phyloP scores from a whole-genome alignment of 2,797 vertebrate species.

The Argyrosomus regius region DNA sequence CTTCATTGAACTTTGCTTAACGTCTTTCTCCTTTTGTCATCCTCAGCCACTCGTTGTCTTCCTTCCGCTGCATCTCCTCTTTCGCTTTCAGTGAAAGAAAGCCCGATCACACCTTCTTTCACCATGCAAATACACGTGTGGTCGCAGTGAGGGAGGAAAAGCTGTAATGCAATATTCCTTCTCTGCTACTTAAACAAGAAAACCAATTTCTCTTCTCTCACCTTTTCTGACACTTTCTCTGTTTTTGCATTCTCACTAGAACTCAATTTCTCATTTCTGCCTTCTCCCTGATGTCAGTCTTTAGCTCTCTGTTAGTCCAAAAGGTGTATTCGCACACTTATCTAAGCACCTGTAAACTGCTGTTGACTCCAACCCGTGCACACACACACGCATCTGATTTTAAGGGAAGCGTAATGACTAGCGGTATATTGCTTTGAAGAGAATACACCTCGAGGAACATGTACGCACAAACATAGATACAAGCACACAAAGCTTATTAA shows the following conservation, averaged over 20 bases:
- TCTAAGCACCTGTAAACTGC: conserved; percentile 51
- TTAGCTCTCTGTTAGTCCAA: conserved; percentile 26
- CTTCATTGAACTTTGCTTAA: conserved; percentile 27
- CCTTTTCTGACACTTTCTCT: conserved; percentile 26
- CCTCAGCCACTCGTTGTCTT: conserved; percentile 5
- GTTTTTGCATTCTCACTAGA: conserved; percentile 24
- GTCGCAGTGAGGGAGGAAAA: conserved; percentile 23
- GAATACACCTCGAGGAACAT: conserved; percentile 12
- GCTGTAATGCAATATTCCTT: conserved; percentile 20
- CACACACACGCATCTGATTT: conserved; percentile 13
- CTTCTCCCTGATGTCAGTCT: conserved; percentile 14
- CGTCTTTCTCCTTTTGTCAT: conserved; percentile 10
- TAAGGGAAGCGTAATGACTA: conserved; percentile 30
- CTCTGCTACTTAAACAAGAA: conserved; percentile 37
- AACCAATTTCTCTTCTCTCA: conserved; percentile 27
- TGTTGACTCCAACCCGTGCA: conserved; percentile 41
- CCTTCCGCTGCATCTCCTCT: conserved; percentile 3
- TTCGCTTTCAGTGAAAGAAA: conserved; percentile 16
- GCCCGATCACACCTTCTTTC: conserved; percentile 23
- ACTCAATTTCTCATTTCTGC: conserved; percentile 5
- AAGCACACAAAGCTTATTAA: conserved; percentile 37
- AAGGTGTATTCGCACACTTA: conserved; percentile 33
- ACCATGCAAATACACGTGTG: conserved; percentile 36
- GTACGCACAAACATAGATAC: background rate
- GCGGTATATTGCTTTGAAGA: conserved; percentile 29